Percentiles rank a stretch among this genome's conserved stretches.
Conservation (phyloP, 2,888 invertebrate genomes). For the Ophion slaviceki region DNA sequence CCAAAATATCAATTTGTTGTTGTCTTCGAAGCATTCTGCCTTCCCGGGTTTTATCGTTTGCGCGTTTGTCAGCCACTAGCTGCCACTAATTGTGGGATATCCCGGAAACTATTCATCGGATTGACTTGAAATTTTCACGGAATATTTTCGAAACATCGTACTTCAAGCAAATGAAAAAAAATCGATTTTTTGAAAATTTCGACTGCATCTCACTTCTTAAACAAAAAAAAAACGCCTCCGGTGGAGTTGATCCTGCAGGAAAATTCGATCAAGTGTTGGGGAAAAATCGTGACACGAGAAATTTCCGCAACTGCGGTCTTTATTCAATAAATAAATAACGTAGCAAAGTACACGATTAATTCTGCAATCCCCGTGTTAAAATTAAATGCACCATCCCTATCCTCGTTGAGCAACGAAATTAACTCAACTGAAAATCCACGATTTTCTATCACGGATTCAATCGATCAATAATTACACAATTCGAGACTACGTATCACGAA, state of each 20-base stretch:
- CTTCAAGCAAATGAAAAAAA: too few species aligned
- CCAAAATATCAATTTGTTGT: too few species aligned
- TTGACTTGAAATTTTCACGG: too few species aligned
- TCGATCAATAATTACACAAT: conserved; percentile 16
- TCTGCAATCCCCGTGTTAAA: conserved; percentile 7
- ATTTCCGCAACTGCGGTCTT: not conserved
- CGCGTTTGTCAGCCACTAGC: too few species aligned
- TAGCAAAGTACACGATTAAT: conserved; percentile 28
- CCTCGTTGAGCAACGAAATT: not conserved
- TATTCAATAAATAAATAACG: conserved; percentile 61
- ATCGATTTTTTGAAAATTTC: too few species aligned
- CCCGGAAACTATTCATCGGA: too few species aligned
- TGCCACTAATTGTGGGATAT: too few species aligned
- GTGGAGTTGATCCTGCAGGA: not conserved
- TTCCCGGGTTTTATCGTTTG: too few species aligned
- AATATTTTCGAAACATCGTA: too few species aligned
- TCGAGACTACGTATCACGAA: conserved; percentile 45
- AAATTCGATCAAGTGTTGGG: not conserved
- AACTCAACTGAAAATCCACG: not conserved
- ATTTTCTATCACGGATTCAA: not conserved
- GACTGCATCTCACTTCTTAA: too few species aligned
- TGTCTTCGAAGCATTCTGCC: too few species aligned
- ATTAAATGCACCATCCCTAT: not conserved
- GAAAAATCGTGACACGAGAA: not conserved
- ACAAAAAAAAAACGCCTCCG: too few species aligned